These are phyloP conservation scores for Eptesicus fuscus DNA, from an alignment of 2,113 vertebrate species.

Conservation along the genomic window DNA sequence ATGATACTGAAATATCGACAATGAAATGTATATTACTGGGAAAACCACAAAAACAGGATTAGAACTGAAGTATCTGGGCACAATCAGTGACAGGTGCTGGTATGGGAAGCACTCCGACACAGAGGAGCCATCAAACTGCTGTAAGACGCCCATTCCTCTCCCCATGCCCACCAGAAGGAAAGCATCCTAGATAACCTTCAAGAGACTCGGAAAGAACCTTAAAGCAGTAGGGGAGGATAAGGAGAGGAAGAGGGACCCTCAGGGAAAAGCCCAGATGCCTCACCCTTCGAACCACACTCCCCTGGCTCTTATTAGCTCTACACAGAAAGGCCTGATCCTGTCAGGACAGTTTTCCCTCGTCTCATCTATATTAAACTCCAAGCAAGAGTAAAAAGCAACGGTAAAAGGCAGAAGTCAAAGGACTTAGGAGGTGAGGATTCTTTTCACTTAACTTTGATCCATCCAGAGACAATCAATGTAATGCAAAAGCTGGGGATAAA, in stretches of 20 bases:
- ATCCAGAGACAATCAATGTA: background rate
- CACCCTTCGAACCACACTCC: background rate
- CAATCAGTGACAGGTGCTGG: background rate
- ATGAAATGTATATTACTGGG: background rate
- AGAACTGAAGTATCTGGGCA: background rate
- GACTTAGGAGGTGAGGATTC: background rate
- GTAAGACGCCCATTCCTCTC: background rate
- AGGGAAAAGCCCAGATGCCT: background rate
- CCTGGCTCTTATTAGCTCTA: background rate
- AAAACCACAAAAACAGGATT: background rate
- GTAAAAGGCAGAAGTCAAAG: background rate
- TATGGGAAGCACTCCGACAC: background rate
- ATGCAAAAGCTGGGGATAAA: background rate
- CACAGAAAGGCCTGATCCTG: background rate
- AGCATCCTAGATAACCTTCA: background rate
- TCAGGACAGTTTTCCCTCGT: background rate
- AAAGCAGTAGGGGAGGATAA: background rate
- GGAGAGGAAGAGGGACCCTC: background rate
- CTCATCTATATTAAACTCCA: background rate
- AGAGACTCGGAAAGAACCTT: background rate
- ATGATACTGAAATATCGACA: background rate
- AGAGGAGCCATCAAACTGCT: background rate
- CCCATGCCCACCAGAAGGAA: background rate
- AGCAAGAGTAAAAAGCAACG: background rate
- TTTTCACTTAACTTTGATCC: background rate